These are phyloP conservation scores for Nomada lathburiana DNA, from an alignment of 2,888 invertebrate genomes.

Conservation along the genomic window DNA sequence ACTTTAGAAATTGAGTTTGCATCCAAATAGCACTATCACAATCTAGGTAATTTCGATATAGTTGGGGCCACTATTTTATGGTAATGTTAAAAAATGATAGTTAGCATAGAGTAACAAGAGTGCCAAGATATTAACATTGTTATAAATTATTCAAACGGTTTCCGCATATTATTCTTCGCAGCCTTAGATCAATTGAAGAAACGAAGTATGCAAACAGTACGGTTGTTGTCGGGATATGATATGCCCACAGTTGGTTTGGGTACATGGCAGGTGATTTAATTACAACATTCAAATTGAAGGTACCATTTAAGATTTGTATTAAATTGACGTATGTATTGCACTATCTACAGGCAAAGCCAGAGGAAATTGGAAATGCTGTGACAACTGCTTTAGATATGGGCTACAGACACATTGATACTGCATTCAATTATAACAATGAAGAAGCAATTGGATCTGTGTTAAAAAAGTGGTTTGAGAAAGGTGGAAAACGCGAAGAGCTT, in stretches of 20 bases:
- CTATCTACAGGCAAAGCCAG: constrained; percentile 86
- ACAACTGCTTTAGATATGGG: constrained; percentile 89
- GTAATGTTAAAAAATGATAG: constrained; percentile 11
- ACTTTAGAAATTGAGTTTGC: constrained; percentile 61
- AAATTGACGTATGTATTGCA: not conserved
- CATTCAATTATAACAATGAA: constrained; percentile 92
- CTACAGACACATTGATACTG: constrained; percentile 92
- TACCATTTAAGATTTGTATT: not conserved
- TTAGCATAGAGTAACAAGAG: not conserved
- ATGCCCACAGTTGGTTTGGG: constrained; percentile 91
- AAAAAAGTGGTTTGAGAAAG: constrained; percentile 88
- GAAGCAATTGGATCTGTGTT: constrained; percentile 90
- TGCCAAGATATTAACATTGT: constrained; percentile 17
- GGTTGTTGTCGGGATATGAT: constrained; percentile 83
- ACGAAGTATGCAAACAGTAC: constrained; percentile 73
- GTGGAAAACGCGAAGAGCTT: constrained; percentile 89
- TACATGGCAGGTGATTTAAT: constrained; percentile 88
- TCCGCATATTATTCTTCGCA: constrained; percentile 13
- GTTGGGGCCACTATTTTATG: constrained; percentile 28
- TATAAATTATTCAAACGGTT: constrained; percentile 28
- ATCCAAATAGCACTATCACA: constrained; percentile 33
- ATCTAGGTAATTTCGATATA: constrained; percentile 36
- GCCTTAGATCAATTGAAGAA: constrained; percentile 18
- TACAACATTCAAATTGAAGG: constrained; percentile 2
- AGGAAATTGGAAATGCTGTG: constrained; percentile 88